These are phyloP conservation scores for Drosophila watanabei DNA, from an alignment of 1,140 invertebrate genomes.

Conservation along the genomic window DNA sequence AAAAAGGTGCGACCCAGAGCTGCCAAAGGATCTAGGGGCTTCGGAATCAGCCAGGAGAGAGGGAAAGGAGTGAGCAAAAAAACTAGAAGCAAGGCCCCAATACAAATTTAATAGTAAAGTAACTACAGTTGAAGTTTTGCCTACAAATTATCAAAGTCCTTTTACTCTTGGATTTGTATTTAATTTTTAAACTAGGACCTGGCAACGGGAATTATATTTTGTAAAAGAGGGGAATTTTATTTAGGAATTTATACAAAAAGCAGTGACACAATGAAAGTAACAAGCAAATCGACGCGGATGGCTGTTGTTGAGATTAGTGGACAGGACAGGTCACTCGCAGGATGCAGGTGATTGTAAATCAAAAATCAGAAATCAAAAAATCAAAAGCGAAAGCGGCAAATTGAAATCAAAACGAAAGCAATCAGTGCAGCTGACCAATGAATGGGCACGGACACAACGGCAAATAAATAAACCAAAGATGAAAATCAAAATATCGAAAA, in stretches of 20 bases:
- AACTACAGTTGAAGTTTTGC: neutral
- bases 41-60: neutral
- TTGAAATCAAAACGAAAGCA: conserved; percentile 36
- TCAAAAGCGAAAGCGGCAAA: conserved; percentile 18
- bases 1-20: neutral
- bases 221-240: too few relatives aligned
- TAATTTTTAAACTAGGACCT: neutral
- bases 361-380: conserved; percentile 8
- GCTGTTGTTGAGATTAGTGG: conserved; percentile 14
- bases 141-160: conserved; percentile 1
- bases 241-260: neutral
- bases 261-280: neutral
- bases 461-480: conserved; percentile 37
- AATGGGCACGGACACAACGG: conserved; percentile 11
- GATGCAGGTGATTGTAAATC: conserved; percentile 6
- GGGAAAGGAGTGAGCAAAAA: neutral
- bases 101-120: neutral
- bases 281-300: conserved; percentile 1
- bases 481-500: conserved; percentile 39
- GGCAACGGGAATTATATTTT: neutral
- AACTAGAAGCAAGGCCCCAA: neutral
- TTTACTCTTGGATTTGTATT: neutral
- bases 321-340: neutral
- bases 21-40: conserved; percentile 13
- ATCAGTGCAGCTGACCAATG: conserved; percentile 22